Conservation (phyloP, 2,113 vertebrate genomes). For the Andinoacara biseriatus region DNA sequence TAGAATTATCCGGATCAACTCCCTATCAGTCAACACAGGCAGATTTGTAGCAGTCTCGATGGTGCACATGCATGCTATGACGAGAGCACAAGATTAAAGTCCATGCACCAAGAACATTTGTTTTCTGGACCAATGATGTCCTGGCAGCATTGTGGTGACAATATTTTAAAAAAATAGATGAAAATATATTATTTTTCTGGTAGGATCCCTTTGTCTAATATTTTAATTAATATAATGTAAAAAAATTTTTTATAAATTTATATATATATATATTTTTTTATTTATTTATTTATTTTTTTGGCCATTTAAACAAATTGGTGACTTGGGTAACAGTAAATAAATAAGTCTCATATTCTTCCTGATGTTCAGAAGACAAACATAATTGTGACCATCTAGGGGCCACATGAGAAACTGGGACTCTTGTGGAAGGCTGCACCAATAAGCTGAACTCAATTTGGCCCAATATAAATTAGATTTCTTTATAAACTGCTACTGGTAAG, state of each 20-base stretch:
- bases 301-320: not conserved
- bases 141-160: not conserved
- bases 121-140: conserved; percentile 17
- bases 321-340: not conserved
- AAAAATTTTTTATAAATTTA: not conserved
- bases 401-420: too few species aligned
- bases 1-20: conserved; percentile 66
- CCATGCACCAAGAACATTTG: conserved; percentile 4
- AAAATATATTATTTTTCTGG: not conserved
- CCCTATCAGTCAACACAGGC: conserved; percentile 64
- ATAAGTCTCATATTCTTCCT: not conserved
- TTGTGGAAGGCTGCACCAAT: too few species aligned
- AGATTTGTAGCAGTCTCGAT: conserved; percentile 52
- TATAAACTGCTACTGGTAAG: too few species aligned
- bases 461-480: too few species aligned
- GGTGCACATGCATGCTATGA: conserved; percentile 25
- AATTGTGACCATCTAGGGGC: too few species aligned
- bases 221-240: not conserved
- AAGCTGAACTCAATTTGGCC: too few species aligned
- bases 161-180: not conserved
- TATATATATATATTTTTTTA: too few species aligned
- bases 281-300: not conserved
- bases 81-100: conserved; percentile 31
- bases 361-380: not conserved
- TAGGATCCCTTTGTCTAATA: not conserved